Conservation (phyloP, 2,113 vertebrate species). For the Xenotilapia caudafasciata region DNA sequence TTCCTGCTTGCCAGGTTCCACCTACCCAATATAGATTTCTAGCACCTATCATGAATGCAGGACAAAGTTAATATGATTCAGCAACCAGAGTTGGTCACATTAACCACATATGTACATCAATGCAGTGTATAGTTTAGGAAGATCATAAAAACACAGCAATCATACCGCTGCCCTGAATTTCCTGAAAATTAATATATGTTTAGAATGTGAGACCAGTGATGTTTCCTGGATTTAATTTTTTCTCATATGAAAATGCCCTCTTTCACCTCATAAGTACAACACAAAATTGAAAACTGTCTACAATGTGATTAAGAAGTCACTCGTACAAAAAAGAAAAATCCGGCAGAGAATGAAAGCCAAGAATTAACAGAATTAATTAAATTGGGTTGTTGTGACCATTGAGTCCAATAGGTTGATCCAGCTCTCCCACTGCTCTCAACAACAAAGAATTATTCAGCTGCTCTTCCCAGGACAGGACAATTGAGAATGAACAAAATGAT, state of each 20-base stretch:
- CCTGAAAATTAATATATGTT: neutral
- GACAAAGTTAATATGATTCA: neutral
- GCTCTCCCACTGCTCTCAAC: neutral
- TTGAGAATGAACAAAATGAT: neutral
- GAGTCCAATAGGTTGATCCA: neutral
- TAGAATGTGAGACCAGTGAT: neutral
- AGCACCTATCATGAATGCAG: neutral
- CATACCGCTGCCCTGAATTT: neutral
- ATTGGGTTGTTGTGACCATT: conserved; percentile 12
- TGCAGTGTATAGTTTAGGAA: neutral
- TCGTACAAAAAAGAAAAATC: neutral
- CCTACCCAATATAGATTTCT: neutral
- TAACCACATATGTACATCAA: neutral
- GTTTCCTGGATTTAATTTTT: neutral
- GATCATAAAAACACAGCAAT: neutral
- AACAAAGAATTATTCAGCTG: conserved; percentile 19
- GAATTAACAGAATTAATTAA: conserved; percentile 27
- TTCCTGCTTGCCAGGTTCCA: neutral
- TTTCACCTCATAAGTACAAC: neutral
- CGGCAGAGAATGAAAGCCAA: neutral
- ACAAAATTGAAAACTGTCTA: neutral
- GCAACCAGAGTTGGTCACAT: neutral
- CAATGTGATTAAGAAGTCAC: neutral
- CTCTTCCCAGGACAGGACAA: neutral
- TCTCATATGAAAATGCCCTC: neutral